phyloP scores from a whole-genome alignment of 2,888 invertebrate genomes.

The Erynnis tages region DNA sequence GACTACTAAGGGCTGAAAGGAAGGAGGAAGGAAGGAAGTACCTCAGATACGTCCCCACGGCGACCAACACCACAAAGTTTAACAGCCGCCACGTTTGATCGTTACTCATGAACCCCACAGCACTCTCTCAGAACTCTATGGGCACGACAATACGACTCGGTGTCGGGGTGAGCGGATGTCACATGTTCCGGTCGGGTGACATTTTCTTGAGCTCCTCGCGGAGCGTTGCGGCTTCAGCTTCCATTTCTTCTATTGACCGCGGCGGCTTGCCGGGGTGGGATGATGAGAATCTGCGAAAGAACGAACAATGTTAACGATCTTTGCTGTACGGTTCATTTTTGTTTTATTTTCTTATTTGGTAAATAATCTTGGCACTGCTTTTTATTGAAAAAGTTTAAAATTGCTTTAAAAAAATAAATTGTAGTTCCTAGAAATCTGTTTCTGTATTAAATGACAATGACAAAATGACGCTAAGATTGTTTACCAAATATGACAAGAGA shows the following conservation, averaged over 20 bases:
- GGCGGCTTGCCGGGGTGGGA: constrained; percentile 69
- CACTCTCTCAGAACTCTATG: neutral
- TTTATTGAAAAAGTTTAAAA: too few species aligned
- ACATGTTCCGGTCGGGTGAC: constrained; percentile 19
- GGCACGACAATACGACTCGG: neutral
- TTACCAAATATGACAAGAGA: too few species aligned
- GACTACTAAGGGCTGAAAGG: too few species aligned
- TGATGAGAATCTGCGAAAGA: constrained; percentile 48
- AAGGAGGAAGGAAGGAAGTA: too few species aligned
- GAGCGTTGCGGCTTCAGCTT: constrained; percentile 77
- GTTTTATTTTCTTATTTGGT: too few species aligned
- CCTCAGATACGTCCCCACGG: neutral
- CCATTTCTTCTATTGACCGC: constrained; percentile 83
- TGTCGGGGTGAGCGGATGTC: constrained; percentile 1
- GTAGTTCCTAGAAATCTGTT: too few species aligned
- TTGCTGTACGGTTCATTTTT: neutral
- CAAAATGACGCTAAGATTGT: too few species aligned
- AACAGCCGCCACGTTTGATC: neutral
- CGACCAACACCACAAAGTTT: neutral
- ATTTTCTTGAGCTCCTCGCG: constrained; percentile 54
- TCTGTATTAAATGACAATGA: too few species aligned
- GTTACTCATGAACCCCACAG: neutral
- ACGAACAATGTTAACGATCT: neutral
- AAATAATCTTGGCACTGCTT: too few species aligned
- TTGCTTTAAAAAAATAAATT: too few species aligned